These are phyloP conservation scores for Scrobipalpa costella DNA, from an alignment of 2,888 invertebrate genomes.

Conservation along the genomic window DNA sequence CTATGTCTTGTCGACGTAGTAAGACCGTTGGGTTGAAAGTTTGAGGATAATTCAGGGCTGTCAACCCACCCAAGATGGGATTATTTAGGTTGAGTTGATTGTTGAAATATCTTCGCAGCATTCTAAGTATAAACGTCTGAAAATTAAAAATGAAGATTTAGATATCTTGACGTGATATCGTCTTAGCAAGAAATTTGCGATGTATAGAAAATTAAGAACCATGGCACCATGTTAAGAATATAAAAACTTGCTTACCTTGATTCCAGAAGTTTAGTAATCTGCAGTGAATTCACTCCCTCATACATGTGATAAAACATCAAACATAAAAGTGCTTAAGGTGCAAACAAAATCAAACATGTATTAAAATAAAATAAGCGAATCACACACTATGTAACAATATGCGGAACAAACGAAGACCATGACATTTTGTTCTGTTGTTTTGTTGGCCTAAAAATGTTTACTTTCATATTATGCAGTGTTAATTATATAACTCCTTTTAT, in stretches of 20 bases:
- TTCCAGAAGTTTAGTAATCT: constrained; percentile 8
- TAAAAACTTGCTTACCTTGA: constrained; percentile 12
- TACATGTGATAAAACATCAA: neutral
- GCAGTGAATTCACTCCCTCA: constrained; percentile 1
- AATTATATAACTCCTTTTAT: no score
- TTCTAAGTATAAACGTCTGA: constrained; percentile 34
- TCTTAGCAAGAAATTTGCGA: no score
- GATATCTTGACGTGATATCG: no score
- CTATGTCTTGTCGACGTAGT: constrained; percentile 47
- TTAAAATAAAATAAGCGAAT: neutral
- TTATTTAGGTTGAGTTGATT: constrained; percentile 24
- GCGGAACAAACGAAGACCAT: neutral
- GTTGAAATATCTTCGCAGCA: constrained; percentile 34
- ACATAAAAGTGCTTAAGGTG: neutral
- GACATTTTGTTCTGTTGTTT: no score
- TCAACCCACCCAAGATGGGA: neutral
- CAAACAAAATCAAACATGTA: neutral
- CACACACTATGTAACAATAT: neutral
- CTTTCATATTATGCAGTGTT: no score
- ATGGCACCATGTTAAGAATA: no score
- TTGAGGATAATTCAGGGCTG: neutral
- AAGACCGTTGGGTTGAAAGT: constrained; percentile 28
- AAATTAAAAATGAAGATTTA: constrained; percentile 16
- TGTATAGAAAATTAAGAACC: neutral
- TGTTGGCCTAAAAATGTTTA: no score